Evolutionary conservation across 2,888 invertebrate species (phyloP), one percentile per base, ranked within the genome.

Genomic region (Eristalis intricaria): DNA sequence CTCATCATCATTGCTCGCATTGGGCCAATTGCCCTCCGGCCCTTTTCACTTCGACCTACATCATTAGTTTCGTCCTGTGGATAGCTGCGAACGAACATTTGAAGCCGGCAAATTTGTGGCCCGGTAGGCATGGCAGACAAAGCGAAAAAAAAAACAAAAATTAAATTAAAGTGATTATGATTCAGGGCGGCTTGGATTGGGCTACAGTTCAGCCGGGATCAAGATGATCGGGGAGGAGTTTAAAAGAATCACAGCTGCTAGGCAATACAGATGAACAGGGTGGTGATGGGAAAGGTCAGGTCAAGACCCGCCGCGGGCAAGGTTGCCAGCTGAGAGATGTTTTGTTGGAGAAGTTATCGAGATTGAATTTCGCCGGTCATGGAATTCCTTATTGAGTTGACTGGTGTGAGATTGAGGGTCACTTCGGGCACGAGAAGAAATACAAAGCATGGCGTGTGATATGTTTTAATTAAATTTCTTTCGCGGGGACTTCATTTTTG

Each of bases 21-120:
- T 23, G 26, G 32, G 40, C 40, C 19, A 66, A 65, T 71, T 71
- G 60, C 61, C 64, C 65, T 66, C 10, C 65, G 60, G 76, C 60
- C 60, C 65, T 70, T 68, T 66, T n/a, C 58, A 71, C 81, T 70
- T 70, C 70, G 60, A 75, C 82, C 76, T 61, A 76, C 76, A 71
- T 76, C 76, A 76, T 76, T 76, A 70, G 66, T 43, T 70, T 76
- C 35, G 35, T 61, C 61, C 70, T 29, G 65, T 38, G 29, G 35
- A 65, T 13, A 32, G 58, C 32, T 56, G 35, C n/a, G 43, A 43
- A 43, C 1, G 50, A 50, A 50, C 50, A 50, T 50, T 50, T 19
- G 43, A 5, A 50, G n/a, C 8, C 50, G 50, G 19, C 19, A 19
- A 43, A 50, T 50, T 8, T 19, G 50, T 8, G 50, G 19, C 43